Evolutionary conservation across 2,113 vertebrate genomes (phyloP), one percentile per base, ranked within the genome.

Genomic region (Cottus gobio): DNA sequence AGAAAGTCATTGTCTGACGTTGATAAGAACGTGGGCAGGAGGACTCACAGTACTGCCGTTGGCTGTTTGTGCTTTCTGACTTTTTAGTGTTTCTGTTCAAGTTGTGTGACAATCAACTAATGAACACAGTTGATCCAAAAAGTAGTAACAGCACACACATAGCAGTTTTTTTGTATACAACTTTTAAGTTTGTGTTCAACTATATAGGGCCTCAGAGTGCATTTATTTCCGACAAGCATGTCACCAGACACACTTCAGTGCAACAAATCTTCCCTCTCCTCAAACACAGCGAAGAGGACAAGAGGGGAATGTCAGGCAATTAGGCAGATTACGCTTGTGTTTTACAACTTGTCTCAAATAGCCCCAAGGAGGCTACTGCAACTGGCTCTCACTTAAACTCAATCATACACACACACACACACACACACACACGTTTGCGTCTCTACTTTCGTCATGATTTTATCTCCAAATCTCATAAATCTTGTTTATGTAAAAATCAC

Each of bases 311-410:
- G 76, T 80, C 85, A 90, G 77, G 83, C 87, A 94, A 93, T 95
- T 95, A 94, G 91, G 79, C 77, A 85, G 88, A 91, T 93, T 85
- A 90, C 1, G 26, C 71, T 60, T 85, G 69, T 93, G 88, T 93
- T 94, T 93, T 91, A 93, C 91, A 94, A 90, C 78, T 84, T 56
- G 4, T 58, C 46, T 85, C 85, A 71, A 16, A 61, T 79, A 80
- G 82, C 89, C 92, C 46, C 42, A 22, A 85, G 88, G 87, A 81
- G 80, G 60, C 70, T 86, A 50, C 73, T 79, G 39, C 26, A 76
- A 37, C 62, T 22, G 68, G 54, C 39, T 37, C 74, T 67, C 80
- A 77, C 24, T 46, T 5, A 66, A 34, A 61, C 81, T 34, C 34
- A 70, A 61, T 20, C 44, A 70, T 28, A 56, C 20, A 54, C 26